Conservation (phyloP, 2,797 vertebrate species). For the Acrossocheilus wenchowensis region DNA sequence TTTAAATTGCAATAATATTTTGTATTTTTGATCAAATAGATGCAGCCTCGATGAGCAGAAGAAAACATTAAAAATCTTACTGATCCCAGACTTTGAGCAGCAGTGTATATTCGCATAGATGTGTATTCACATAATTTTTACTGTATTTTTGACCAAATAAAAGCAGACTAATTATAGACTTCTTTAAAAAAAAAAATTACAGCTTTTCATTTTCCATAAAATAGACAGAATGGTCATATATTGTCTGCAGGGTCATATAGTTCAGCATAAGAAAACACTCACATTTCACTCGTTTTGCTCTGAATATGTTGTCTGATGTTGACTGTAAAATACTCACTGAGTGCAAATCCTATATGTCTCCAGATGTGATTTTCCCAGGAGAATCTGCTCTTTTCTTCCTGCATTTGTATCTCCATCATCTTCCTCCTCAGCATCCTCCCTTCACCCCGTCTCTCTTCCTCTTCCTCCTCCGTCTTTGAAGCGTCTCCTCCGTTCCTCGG, state of each 20-base stretch:
- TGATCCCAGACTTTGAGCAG: too few species aligned
- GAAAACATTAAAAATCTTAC: too few species aligned
- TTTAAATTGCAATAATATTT: too few species aligned
- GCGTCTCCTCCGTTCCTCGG: constrained; percentile 54
- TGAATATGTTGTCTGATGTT: neutral
- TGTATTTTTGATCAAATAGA: too few species aligned
- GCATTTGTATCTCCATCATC: neutral
- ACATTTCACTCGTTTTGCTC: neutral
- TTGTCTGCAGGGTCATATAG: neutral
- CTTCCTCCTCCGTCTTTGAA: constrained; percentile 53
- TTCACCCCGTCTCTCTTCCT: constrained; percentile 51
- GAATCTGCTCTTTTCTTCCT: neutral
- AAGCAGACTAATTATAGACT: neutral
- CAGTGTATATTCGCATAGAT: neutral
- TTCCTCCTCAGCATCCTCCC: constrained; percentile 17
- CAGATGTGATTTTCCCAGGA: neutral
- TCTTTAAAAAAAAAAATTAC: neutral
- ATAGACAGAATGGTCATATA: neutral
- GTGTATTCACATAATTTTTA: neutral
- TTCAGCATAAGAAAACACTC: neutral
- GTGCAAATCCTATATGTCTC: neutral
- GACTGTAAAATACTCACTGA: neutral
- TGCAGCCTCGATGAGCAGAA: too few species aligned
- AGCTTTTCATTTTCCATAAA: neutral
- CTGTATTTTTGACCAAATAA: neutral